Evolutionary conservation across 2,113 vertebrate species (phyloP), one percentile per base, ranked within the genome.

Genomic region (Paradisaea rubra): DNA sequence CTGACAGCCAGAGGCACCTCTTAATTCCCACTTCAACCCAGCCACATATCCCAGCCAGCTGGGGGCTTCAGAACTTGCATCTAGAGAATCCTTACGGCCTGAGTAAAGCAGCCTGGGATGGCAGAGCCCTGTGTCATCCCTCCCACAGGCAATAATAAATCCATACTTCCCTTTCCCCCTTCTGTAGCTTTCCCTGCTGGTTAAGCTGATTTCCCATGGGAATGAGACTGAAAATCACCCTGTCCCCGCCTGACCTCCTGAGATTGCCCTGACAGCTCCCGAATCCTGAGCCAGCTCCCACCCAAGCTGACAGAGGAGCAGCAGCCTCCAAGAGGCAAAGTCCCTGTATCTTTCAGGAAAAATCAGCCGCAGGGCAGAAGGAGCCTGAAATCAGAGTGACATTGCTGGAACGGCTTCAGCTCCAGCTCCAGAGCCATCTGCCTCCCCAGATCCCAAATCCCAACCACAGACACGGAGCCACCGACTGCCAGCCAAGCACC

Each of bases 351-450:
- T 61, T 88, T 69, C 80, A 80, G 72, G 45, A 65, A 45, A 70
- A 91, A 91, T 69, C 83, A 77, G 28, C 80, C 56, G 2, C 86
- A 27, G 68, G 41, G 57, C 30, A 78, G 69, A 85, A 69, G 42
- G 60, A 59, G 42, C 31, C 68, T 77, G 45, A n/a, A 44, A 86
- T 83, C 23, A 49, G 80, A 94, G 86, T 86, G 91, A 91, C 91
- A 86, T 23, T 49, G 71, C 80, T 95, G 91, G 93, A 86, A 93
- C 53, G 0, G 25, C 85, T 83, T 93, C 90, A 70, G 81, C 61
- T 71, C 1, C 41, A 94, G 88, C 42, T 86, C 57, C 68, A 13
- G 89, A 90, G 78, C 94, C 95, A 96, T 83, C 95, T 93, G 93
- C 64, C 81, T 49, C 12, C 76, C 7, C 22, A 80, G n/a, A 41